Evolutionary conservation across 2,888 invertebrate species (phyloP).

Genomic region (Andrena bicolor): DNA sequence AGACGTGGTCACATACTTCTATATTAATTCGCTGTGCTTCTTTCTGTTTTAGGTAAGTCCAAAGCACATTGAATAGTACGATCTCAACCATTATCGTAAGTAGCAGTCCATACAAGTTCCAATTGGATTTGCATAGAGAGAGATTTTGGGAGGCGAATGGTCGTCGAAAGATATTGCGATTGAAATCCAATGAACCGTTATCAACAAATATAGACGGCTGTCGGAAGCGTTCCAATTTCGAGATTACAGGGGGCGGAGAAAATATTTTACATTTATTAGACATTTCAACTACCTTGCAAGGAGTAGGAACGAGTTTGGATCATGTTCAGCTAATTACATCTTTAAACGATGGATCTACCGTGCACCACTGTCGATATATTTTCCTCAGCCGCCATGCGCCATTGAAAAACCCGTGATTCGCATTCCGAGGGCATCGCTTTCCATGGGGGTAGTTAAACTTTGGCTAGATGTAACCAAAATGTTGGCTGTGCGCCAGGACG

Average conservation of each 20-base stretch:
- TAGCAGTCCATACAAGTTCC: neutral
- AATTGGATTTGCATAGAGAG: constrained; percentile 29
- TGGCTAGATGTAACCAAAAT: neutral
- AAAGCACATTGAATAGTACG: too few relatives aligned
- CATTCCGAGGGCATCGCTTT: constrained; percentile 29
- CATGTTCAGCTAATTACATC: too few relatives aligned
- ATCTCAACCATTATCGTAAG: neutral
- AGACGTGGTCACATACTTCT: too few relatives aligned
- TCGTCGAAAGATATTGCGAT: neutral
- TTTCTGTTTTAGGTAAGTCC: constrained; percentile 3
- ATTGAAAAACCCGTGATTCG: constrained; percentile 4
- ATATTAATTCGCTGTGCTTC: neutral
- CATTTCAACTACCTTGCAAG: too few relatives aligned
- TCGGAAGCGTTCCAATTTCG: constrained; percentile 3
- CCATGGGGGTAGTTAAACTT: constrained; percentile 30
- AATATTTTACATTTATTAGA: too few relatives aligned
- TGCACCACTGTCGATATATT: too few relatives aligned
- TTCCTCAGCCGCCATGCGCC: too few relatives aligned
- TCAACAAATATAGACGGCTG: neutral
- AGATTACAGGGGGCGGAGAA: too few relatives aligned
- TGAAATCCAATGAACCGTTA: neutral
- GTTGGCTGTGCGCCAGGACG: constrained; percentile 16
- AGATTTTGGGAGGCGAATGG: neutral
- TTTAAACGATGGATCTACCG: too few relatives aligned
- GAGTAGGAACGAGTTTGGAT: too few relatives aligned